Conservation (phyloP, 2,888 invertebrate genomes). For the Drosophila lacicola region DNA sequence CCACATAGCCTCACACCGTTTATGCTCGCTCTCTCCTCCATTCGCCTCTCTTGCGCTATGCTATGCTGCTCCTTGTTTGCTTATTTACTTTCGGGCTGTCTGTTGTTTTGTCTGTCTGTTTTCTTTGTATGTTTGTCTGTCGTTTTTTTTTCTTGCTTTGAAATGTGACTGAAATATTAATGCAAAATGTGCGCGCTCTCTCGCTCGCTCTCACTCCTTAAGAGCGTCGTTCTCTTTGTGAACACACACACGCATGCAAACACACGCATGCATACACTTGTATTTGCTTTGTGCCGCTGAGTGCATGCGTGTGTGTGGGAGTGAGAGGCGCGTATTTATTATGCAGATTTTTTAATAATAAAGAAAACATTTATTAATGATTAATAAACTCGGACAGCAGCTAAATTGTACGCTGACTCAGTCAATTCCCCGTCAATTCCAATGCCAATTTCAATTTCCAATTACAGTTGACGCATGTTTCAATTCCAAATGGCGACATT, state of each 20-base stretch:
- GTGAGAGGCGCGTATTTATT: constrained; percentile 57
- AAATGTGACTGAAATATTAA: constrained; percentile 78
- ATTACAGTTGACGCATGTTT: constrained; percentile 21
- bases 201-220: constrained; percentile 29
- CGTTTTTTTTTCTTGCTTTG: constrained; percentile 58
- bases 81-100: constrained; percentile 69
- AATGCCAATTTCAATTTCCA: constrained; percentile 25
- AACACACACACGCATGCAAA: constrained; percentile 1
- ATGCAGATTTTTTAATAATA: constrained; percentile 68
- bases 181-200: constrained; percentile 50
- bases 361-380: constrained; percentile 64
- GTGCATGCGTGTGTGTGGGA: background rate
- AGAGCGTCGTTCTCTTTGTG: constrained; percentile 47
- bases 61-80: constrained; percentile 59
- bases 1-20: constrained; percentile 10
- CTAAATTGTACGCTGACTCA: constrained; percentile 55
- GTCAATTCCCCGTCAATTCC: background rate
- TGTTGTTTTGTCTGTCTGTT: constrained; percentile 44
- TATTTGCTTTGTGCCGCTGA: constrained; percentile 27
- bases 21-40: constrained; percentile 17
- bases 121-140: constrained; percentile 51
- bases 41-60: constrained; percentile 4
- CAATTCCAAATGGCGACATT: constrained; percentile 16
- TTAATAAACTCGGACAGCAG: constrained; percentile 44
- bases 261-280: constrained; percentile 22